Base-by-base conservation (phyloP, 2,797 vertebrate genomes). In the Podargus strigoides region DNA sequence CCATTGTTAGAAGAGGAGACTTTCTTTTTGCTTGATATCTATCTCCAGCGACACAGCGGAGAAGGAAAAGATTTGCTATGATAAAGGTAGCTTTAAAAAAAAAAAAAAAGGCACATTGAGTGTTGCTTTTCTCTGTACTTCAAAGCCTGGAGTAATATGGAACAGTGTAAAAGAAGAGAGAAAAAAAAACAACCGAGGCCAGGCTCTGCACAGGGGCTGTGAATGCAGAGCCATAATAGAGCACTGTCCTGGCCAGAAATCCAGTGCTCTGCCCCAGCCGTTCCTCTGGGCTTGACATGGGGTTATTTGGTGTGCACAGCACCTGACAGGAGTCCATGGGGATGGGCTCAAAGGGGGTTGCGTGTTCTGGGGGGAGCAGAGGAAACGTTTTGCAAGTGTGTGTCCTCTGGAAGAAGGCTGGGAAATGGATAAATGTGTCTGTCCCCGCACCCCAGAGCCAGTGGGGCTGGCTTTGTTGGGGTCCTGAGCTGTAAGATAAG, bases 1-100 rank as follows among this genome's bases (percentile, higher is more conserved):
- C 96, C 95, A 97, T 97, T 97, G 96, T 97, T 97, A 95, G 92
- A 96, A 95, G 95, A 90, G 89, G 89, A 97, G 94, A 97, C 94
- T 89, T 97, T 97, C 95, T 97, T 96, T 97, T 95, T 95, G 81
- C 96, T 96, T 97, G 96, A 94, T 97, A 95, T 77, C 95, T 95
- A 96, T 97, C 96, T 96, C 86, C 89, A 95, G 74, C 89, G 12
- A 96, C 95, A 96, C 92, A 96, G 97, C 90, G 0, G 87, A 93
- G 94, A 93, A 96, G 95, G 95, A 88, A 94, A 94, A 97, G 96
- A 97, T 97, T 95, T 94, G 89, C 95, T 94, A 75, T 95, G 96
- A 97, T 97, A 97, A 97, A 97, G 92, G 94, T 90, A 93, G 95
- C 93, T 91, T 95, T 80, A 28, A 60, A 72, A 90, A 92, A 95